Percentiles rank a stretch among this genome's conserved stretches.
These are phyloP conservation scores for Chalcis sispes DNA, from an alignment of 2,888 invertebrate genomes.

Conservation along the genomic window DNA sequence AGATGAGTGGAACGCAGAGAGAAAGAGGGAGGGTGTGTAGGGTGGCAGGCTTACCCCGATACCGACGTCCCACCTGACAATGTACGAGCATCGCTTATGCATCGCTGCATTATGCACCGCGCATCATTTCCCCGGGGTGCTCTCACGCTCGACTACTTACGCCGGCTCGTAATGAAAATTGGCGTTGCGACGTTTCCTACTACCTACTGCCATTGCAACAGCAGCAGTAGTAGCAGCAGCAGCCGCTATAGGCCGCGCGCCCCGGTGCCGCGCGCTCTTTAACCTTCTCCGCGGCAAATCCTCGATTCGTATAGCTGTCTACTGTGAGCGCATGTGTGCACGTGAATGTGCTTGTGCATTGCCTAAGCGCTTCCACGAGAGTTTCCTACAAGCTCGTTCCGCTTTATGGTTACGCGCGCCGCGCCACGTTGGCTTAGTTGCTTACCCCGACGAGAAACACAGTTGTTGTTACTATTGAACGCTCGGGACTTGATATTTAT, in stretches of 20 bases:
- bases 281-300: background rate
- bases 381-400: background rate
- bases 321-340: too few species aligned
- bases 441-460: too few species aligned
- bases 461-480: too few species aligned
- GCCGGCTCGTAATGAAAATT: conserved; percentile 54
- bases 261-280: background rate
- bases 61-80: conserved; percentile 62
- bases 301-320: background rate
- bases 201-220: too few species aligned
- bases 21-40: too few species aligned
- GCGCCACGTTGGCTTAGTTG: background rate
- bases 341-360: too few species aligned
- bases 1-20: too few species aligned
- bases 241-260: too few species aligned
- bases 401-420: background rate
- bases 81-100: conserved; percentile 66
- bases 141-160: conserved; percentile 53
- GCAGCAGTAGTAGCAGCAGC: too few species aligned
- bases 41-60: too few species aligned
- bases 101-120: conserved; percentile 67
- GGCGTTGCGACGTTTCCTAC: conserved; percentile 28
- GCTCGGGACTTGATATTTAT: background rate
- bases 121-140: conserved; percentile 68
- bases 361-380: too few species aligned